Percentiles rank a stretch among this genome's conserved stretches.
Conservation (phyloP, 2,797 vertebrate species). For the Oreochromis grahami region DNA sequence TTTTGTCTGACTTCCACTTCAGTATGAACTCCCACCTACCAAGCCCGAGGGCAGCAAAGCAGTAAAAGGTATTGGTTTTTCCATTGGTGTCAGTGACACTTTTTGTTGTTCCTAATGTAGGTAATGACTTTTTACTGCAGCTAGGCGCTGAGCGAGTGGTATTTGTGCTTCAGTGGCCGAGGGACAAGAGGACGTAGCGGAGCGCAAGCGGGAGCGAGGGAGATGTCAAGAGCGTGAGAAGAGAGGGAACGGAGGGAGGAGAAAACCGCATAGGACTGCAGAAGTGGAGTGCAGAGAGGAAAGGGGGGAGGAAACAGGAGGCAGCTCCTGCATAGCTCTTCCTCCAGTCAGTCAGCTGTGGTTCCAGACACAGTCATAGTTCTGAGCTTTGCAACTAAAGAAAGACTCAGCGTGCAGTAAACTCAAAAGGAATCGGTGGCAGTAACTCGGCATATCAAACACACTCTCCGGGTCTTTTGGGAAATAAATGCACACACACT, state of each 20-base stretch:
- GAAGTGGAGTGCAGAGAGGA: not conserved
- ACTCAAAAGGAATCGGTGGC: not conserved
- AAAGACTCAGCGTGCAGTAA: not conserved
- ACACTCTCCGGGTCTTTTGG: not conserved
- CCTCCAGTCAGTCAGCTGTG: not conserved
- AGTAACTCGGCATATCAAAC: not conserved
- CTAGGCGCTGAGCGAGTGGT: conserved; percentile 22
- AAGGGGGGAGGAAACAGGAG: not conserved
- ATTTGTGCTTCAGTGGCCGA: conserved; percentile 41
- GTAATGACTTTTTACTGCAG: conserved; percentile 39
- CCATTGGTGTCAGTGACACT: conserved; percentile 27
- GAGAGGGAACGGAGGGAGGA: not conserved
- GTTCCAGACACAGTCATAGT: not conserved
- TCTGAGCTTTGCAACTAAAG: not conserved
- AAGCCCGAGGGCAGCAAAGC: conserved; percentile 3
- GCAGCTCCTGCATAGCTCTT: not conserved
- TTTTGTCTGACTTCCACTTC: not conserved
- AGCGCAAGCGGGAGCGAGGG: not conserved
- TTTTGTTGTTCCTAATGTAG: conserved; percentile 29
- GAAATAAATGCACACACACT: not conserved
- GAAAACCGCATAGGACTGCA: not conserved
- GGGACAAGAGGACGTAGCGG: conserved; percentile 6
- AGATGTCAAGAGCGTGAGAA: not conserved
- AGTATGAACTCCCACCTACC: conserved; percentile 3
- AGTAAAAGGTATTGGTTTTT: conserved; percentile 23